Conservation (phyloP, 2,797 vertebrate genomes). For the Cuculus canorus region DNA sequence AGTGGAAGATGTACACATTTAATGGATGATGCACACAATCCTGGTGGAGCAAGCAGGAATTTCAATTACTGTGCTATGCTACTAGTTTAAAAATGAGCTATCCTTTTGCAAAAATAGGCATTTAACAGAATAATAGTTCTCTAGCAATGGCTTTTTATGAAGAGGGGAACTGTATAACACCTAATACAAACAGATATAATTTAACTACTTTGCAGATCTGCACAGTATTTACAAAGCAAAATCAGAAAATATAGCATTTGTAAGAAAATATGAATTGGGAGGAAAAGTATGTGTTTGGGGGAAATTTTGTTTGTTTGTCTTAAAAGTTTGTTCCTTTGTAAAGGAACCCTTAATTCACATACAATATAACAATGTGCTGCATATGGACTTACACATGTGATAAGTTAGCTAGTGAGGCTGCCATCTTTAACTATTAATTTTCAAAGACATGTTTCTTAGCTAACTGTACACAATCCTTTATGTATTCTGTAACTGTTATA, state of each 20-base stretch:
- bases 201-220: neutral
- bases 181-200: neutral
- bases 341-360: neutral
- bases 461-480: neutral
- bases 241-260: neutral
- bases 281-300: neutral
- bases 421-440: neutral
- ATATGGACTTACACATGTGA: accelerated
- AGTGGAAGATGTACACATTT: neutral
- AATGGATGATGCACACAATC: neutral
- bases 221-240: neutral
- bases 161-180: neutral
- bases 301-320: no score
- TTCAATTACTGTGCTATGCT: neutral
- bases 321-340: no score
- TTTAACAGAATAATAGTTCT: neutral
- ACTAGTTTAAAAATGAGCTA: neutral
- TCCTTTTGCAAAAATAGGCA: neutral
- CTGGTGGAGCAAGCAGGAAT: neutral
- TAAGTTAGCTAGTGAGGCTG: neutral
- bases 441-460: neutral
- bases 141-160: neutral
- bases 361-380: neutral
- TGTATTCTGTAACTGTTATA: neutral
- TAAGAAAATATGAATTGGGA: neutral